Percentiles rank a stretch among this genome's conserved stretches.
phyloP scores from a whole-genome alignment of 1,140 invertebrate species.

The Drosophila ogumai region DNA sequence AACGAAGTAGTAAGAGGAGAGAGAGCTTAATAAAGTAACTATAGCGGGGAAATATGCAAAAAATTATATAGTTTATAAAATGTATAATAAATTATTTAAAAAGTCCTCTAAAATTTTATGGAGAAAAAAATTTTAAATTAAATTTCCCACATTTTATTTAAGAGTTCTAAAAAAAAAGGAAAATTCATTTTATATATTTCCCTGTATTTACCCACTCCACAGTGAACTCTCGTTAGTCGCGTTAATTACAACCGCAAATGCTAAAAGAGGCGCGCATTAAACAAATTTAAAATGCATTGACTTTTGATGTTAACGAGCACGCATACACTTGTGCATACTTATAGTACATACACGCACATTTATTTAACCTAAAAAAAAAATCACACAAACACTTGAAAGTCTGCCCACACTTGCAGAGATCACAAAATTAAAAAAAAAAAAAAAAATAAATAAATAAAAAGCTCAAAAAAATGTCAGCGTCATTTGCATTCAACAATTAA shows the following conservation, averaged over 20 bases:
- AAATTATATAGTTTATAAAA: too few relatives aligned
- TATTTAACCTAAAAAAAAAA: slow-evolving; percentile 74
- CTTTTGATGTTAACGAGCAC: slow-evolving; percentile 73
- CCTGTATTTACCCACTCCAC: neutral
- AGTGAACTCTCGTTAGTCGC: slow-evolving; percentile 26
- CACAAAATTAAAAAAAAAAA: slow-evolving; percentile 1
- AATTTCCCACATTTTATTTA: too few relatives aligned
- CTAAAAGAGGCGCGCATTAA: slow-evolving; percentile 61
- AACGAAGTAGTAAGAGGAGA: neutral
- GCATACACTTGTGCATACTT: slow-evolving; percentile 2
- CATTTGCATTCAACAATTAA: slow-evolving; percentile 79
- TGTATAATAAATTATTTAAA: too few relatives aligned
- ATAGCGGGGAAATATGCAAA: neutral
- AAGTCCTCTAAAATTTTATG: too few relatives aligned
- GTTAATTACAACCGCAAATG: slow-evolving; percentile 75
- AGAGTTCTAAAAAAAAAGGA: too few relatives aligned
- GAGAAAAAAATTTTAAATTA: too few relatives aligned
- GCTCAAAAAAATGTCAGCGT: slow-evolving; percentile 15
- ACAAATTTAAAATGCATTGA: slow-evolving; percentile 81
- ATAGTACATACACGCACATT: slow-evolving; percentile 25
- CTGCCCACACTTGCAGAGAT: slow-evolving; percentile 50
- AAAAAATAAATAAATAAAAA: neutral
- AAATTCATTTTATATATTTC: neutral
- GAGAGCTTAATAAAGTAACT: neutral
- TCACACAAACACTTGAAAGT: slow-evolving; percentile 61